Base-by-base conservation (phyloP, 2,888 invertebrate species). In the Spodoptera picta region DNA sequence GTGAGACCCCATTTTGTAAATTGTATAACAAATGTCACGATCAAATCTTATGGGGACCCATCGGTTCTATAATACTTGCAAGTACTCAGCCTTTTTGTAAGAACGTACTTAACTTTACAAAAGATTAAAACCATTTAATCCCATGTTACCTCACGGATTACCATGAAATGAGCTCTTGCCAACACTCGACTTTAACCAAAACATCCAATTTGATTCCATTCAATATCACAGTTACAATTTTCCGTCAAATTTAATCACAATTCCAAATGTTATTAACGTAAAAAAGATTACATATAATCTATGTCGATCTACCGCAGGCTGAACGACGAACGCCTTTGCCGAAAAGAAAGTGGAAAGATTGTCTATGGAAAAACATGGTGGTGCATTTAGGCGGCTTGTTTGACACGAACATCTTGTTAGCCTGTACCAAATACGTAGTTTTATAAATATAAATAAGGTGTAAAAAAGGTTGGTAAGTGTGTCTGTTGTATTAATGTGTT, bases 361-460 rank as follows among this genome's bases (percentile, higher is more conserved):
- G 85, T 87, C 87, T 86, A 86, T 88, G 84, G 83, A 72, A 78
- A 60, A 81, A 77, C 66, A 71, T 73, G 69, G 79, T 73, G 79
- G 81, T 79, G 71, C 65, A 79, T 84, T 88, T 87, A 85, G 89
- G 89, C 91, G 88, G 88, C 68, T 52, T 84, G 87, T 88, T 86
- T 88, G 90, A 90, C 91, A 85, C 83, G 81, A 90, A 92, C 90
- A 91, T 92, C 93, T 93, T 93, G 93, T 93, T 93, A 93, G 92
- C 86, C 82, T 86, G 83, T 83, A 85, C 93, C 91, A 92, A 92
- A 92, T 92, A 92, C 87, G 91, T 84, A 85, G 86, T 84, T 88
- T 90, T 92, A 91, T 92, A 92, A 92, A 92, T 92, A 92, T 90
- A 91, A 90, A 91, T 90, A 89, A 89, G 87, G 83, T 80, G 83